Conservation (phyloP, 2,797 vertebrate genomes). For the Taeniopygia guttata region DNA sequence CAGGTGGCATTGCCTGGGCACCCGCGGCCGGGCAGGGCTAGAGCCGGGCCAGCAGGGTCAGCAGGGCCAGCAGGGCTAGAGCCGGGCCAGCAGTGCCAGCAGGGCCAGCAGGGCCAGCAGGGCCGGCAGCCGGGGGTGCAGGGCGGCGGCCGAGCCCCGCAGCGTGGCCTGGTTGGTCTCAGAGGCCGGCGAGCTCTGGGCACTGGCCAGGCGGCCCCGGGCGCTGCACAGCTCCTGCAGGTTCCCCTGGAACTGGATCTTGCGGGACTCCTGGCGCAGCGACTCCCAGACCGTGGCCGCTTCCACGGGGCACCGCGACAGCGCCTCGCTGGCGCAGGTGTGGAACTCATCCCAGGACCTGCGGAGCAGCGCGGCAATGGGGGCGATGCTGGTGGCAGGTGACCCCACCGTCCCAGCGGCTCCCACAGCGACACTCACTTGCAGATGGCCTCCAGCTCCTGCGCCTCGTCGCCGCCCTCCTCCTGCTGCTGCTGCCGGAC, state of each 20-base stretch:
- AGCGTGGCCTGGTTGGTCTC: slow-evolving; percentile 90
- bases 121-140: neutral
- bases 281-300: slow-evolving; percentile 90
- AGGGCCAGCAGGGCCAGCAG: no score
- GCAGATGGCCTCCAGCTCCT: slow-evolving; percentile 92
- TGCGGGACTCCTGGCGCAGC: slow-evolving; percentile 87
- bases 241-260: slow-evolving; percentile 88
- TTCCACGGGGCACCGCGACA: slow-evolving; percentile 85
- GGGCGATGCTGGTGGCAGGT: neutral
- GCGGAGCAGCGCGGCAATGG: neutral
- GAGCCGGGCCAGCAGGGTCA: slow-evolving; percentile 58
- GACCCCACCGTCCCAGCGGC: neutral
- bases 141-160: slow-evolving; percentile 63
- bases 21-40: slow-evolving; percentile 21
- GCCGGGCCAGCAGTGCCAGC: slow-evolving; percentile 54
- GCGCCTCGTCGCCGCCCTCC: slow-evolving; percentile 72
- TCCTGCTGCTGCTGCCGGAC: slow-evolving; percentile 75
- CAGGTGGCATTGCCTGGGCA: neutral
- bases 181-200: slow-evolving; percentile 53
- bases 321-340: slow-evolving; percentile 82
- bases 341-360: slow-evolving; percentile 95
- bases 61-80: slow-evolving; percentile 69
- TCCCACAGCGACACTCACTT: slow-evolving; percentile 73
- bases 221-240: slow-evolving; percentile 87
- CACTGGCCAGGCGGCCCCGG: slow-evolving; percentile 71